Evolutionary conservation across 2,888 invertebrate species (phyloP).

Genomic region (Tigriopus californicus): DNA sequence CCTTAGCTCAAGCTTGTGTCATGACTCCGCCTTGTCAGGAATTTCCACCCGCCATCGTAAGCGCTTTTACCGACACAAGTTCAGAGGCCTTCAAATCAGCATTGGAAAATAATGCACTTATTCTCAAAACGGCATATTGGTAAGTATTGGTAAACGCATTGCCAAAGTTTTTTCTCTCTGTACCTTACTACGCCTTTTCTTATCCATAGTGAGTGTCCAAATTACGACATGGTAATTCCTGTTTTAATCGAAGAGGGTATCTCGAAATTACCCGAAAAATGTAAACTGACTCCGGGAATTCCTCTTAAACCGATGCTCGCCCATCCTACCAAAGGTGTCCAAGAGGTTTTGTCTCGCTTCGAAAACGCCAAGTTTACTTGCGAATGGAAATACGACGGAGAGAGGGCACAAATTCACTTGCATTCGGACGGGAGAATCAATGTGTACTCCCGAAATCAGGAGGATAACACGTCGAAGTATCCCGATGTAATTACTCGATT

Average conservation of each 20-base stretch:
- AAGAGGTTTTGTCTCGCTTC: conserved; percentile 44
- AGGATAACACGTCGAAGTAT: conserved; percentile 81
- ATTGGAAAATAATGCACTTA: conserved; percentile 50
- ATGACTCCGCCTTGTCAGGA: conserved; percentile 52
- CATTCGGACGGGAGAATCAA: conserved; percentile 45
- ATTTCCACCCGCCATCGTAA: conserved; percentile 40
- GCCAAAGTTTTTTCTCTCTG: no score
- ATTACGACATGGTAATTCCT: conserved; percentile 65
- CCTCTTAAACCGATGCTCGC: conserved; percentile 97
- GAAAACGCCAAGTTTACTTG: conserved; percentile 78
- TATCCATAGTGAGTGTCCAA: conserved; percentile 93
- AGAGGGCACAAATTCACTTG: conserved; percentile 79
- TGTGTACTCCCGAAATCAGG: conserved; percentile 89
- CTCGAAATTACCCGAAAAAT: conserved; percentile 48
- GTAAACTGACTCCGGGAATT: conserved; percentile 71
- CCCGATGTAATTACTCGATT: conserved; percentile 56
- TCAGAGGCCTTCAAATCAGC: conserved; percentile 46
- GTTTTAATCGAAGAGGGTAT: conserved; percentile 57
- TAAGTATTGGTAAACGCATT: conserved; percentile 30
- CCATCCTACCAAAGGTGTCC: conserved; percentile 85
- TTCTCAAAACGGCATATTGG: conserved; percentile 84
- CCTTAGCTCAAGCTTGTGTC: conserved; percentile 67
- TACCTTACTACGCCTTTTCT: conserved; percentile 25
- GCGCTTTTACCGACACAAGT: conserved; percentile 41
- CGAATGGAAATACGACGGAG: conserved; percentile 99